Base-by-base conservation (phyloP, 2,888 invertebrate species). In the Dryococelus australis region DNA sequence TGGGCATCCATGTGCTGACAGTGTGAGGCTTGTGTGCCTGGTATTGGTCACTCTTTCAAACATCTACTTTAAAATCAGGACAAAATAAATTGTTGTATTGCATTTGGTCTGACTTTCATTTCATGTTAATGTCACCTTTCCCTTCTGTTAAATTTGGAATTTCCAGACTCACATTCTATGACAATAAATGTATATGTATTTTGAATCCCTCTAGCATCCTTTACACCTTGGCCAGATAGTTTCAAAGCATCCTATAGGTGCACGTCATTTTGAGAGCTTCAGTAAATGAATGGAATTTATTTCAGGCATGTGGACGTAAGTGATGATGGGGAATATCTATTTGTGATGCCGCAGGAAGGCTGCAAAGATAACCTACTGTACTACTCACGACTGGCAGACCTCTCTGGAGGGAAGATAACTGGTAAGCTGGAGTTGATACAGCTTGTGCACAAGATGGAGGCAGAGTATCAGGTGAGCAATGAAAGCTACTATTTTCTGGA, bases 341-440 rank as follows among this genome's bases (percentile, higher is more conserved):
- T 99, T 78, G 94, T 99, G 90, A 94, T 95, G 2, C 96, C 98
- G 27, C 95, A 96, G 89, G 96, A 97, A 92, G 98, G 98, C 90
- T 99, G 98, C 91, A 96, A 98, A 89, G 97, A 98, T 93, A 99
- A 99, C 93, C 94, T 97, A 91, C 93, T 99, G 87, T 98, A 95
- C 93, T 98, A 96, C 93, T 96, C 97, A 10, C 96, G 97, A 92
- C 94, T 99, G 86, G 92, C 94, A 90, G 90, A 91, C 51, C 89
- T 92, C 43, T 91, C 92, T 84, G 93, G 95, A 88, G 94, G 93
- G 28, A 94, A 95, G 87, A 94, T 98, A 88, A 92, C 91, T 80
- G 95, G 94, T 51, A 94, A 94, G 91, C 92, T 97, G 87, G 93
- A 95, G 13, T 94, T 98, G 87, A 96, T 95, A 86, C 96, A 97